A percentile compares a stretch with the other conserved stretches of the same genome.
These are phyloP conservation scores for cattle (Bos taurus) DNA, from an alignment of 2,113 vertebrate genomes.

Conservation along the genomic window ARS-UCD2.0 NC_037334.1:27621001-27621500, in stretches of 20 bases:
- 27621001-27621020: not conserved
- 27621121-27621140: not conserved
- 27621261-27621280: not conserved
- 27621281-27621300: not conserved
- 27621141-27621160: not conserved
- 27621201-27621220: not conserved
- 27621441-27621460: not conserved
- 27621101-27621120: not conserved
- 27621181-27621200: not conserved
- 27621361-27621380: not conserved
- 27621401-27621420: constrained; percentile 14
- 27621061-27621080: not conserved
- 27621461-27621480: not conserved
- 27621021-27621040: not conserved
- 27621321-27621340: not conserved
- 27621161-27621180: not conserved
- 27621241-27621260: not conserved
- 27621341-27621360: constrained; percentile 5
- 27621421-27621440: constrained; percentile 42
- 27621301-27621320: constrained; percentile 27
- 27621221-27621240: not conserved
- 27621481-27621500: not conserved
- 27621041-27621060: constrained; percentile 23
- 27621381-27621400: constrained; percentile 37
- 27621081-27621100: not conserved